Base-by-base conservation (phyloP, 2,797 vertebrate species). In the Enteromius paludinosus region DNA sequence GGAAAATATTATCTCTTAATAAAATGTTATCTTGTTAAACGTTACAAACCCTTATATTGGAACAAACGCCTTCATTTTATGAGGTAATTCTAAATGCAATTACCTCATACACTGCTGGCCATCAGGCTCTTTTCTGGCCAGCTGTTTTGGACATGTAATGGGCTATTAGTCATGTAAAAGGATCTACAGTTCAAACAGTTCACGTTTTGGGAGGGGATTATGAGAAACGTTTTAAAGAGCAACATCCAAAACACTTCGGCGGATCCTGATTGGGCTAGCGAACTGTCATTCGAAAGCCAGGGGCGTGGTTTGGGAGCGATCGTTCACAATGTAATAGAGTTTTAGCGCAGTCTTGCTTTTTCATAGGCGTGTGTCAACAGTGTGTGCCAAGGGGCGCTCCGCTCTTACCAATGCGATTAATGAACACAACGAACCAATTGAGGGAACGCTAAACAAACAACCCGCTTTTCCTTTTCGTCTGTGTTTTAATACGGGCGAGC, bases 321-420 rank as follows among this genome's bases (percentile, higher is more conserved):
- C 78, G 84, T 89, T 87, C 71, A 28, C 76, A 69, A 75, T 64
- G 83, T 41, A 81, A 85, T 72, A 76, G 91, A 92, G 91, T 93
- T 91, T 89, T 90, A 85, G 87, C 89, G 84, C 90, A 92, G 91
- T 90, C 86, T 81, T 84, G 74, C 85, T 89, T 86, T 56, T 74
- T 73, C 83, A 84, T 81, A 66, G 90, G 82, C 85, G 86, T 84
- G 83, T 78, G 77, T 85, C 76, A 84, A 89, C 90, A 87, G 61
- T 85, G 86, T 88, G 79, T 87, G 81, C 88, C 54, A 89, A 87
- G 86, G 77, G 85, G 83, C 88, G 89, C 85, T 87, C 84, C 76
- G 77, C 79, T 74, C 65, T 89, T 68, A 69, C 88, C 68, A 61
- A 20, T 86, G 78, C 87, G 88, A 91, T 88, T 85, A 91, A 91